phyloP scores from a whole-genome alignment of 2,888 invertebrate species.

The Drosophila quasianomalipes region DNA sequence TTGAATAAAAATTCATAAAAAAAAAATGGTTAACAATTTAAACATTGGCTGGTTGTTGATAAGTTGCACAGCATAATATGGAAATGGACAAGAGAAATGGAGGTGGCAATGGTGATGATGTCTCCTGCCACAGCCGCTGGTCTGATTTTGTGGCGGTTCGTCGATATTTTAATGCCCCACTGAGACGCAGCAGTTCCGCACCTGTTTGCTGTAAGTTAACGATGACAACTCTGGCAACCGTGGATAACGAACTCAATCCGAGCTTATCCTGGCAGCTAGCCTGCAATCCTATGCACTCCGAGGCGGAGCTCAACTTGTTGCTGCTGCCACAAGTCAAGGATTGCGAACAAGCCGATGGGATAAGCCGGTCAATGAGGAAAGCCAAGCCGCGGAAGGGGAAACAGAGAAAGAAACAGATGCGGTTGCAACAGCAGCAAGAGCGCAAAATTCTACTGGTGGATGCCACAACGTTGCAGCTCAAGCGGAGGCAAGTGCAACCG shows the following conservation, averaged over 20 bases:
- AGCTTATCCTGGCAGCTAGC: constrained; percentile 49
- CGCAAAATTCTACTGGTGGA: constrained; percentile 8
- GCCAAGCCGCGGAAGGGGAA: background rate
- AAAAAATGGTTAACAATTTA: background rate
- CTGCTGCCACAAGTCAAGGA: background rate
- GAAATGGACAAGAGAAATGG: background rate
- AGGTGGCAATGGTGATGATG: background rate
- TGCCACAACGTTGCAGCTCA: background rate
- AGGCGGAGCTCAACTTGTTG: background rate
- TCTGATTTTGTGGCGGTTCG: constrained; percentile 31
- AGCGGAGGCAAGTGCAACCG: background rate
- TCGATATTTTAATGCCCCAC: constrained; percentile 15
- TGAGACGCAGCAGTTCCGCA: constrained; percentile 8
- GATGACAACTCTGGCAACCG: background rate
- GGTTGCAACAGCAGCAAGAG: background rate
- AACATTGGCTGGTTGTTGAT: background rate
- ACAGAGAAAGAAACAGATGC: no score
- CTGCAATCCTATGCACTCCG: constrained; percentile 5
- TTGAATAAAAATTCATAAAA: background rate
- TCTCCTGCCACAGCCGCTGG: constrained; percentile 17
- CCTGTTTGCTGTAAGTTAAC: constrained; percentile 14
- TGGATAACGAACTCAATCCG: background rate
- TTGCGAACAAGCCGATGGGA: background rate
- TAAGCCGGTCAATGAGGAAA: background rate
- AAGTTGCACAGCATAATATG: background rate